Base-by-base conservation (phyloP, 2,888 invertebrate genomes). In the Magallana nippona region DNA sequence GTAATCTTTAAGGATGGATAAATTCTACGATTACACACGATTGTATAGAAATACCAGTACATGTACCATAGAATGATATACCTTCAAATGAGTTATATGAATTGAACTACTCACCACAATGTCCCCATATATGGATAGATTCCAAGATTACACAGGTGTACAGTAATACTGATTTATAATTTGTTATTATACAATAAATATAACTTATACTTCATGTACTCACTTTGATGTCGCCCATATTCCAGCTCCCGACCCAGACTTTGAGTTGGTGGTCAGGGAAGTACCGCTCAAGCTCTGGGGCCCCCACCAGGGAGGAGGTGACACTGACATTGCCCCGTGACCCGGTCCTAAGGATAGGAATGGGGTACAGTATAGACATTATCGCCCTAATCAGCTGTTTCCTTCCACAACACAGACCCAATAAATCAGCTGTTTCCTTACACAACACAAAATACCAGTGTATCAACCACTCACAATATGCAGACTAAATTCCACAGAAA, bases 181-280 rank as follows among this genome's bases (percentile, higher is more conserved):
- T 44, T 44, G 8, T 44, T 44, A 13, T 71, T 19, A 19, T 71
- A 71, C 19, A 5, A n/a, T 19, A 22, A 0, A 60, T n/a, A 71
- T 19, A 71, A 13, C 13, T 19, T 13, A 10, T 13, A 13, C 10
- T 17, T n/a, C n/a, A n/a, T n/a, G n/a, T n/a, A 82, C 95, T 95
- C 86, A 97, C 97, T 96, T 98, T 94, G 55, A 90, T 97, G 57
- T 98, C 98, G 94, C 98, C 98, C 98, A 98, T 98, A 94, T 99
- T 99, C 98, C 98, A 99, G 44, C 98, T 97, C 10, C 97, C 98
- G 83, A 98, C 96, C 95, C 98, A 98, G 90, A 98, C 96, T 88
- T 96, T 96, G 0, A 98, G 95, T 94, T 97, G 97, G 89, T 97
- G 96, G 91, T 96, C 96, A 1, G 98, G 98, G 91, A 98, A 96